These are phyloP conservation scores for Promerops cafer DNA, from an alignment of 2,113 vertebrate species.

Conservation along the genomic window DNA sequence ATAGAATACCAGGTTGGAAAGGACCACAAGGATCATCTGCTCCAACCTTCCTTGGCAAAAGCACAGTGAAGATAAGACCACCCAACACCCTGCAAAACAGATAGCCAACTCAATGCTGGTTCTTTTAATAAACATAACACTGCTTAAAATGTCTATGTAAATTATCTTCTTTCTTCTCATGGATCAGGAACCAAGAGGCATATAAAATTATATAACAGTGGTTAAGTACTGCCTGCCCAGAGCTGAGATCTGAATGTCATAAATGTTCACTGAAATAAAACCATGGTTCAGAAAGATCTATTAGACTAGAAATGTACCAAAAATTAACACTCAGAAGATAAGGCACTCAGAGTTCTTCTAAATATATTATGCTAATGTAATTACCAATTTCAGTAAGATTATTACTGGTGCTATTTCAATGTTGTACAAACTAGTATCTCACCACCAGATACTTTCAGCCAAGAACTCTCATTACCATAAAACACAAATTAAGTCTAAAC, in stretches of 20 bases:
- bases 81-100: not conserved
- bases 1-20: not conserved
- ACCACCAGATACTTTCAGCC: not conserved
- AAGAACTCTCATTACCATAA: not conserved
- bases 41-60: not conserved
- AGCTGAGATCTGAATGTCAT: not conserved
- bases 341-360: not conserved
- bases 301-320: not conserved
- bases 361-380: not conserved
- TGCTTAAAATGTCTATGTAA: not conserved
- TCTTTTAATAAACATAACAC: not conserved
- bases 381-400: not conserved
- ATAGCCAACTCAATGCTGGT: not conserved
- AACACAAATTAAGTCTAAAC: not conserved
- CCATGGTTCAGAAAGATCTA: not conserved
- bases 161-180: not conserved
- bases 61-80: not conserved
- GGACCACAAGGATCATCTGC: not conserved
- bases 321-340: not conserved
- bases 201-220: not conserved
- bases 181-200: not conserved
- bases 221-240: not conserved
- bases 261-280: not conserved
- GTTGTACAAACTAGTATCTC: not conserved
- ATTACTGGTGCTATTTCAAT: not conserved